Base-by-base conservation (phyloP, 2,113 vertebrate species). In the Miniopterus natalensis region DNA sequence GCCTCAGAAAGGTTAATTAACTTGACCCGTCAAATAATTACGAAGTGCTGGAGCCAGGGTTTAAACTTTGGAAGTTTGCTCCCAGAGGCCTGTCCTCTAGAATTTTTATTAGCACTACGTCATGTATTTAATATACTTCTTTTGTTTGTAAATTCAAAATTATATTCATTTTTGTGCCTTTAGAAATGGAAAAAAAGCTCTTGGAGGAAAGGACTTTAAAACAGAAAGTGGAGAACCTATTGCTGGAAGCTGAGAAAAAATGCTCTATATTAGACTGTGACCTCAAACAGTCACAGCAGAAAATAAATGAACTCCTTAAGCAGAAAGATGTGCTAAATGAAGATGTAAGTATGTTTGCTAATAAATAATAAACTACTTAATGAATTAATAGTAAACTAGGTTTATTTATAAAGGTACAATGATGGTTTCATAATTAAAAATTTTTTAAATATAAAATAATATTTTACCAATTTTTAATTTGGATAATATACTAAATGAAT, bases 181-280 rank as follows among this genome's bases (percentile, higher is more conserved):
- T 98, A 99, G 99, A 99, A 98, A 98, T 99, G 98, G 99, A 99
- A 97, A 99, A 99, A 98, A 99, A 99, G 94, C 99, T 99, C 94
- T 97, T 98, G 61, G 99, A 99, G 97, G 99, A 99, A 94, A 99
- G 99, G 92, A 96, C 98, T 45, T 98, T 99, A 66, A 99, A 99
- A 95, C 98, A 99, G 84, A 99, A 99, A 80, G 99, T 99, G 86
- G 99, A 99, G 97, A 99, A 99, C 98, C 97, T 98, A 25, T 97
- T 99, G 75, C 97, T 99, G 95, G 99, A 99, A 96, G 98, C 99
- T 96, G 99, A 99, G 98, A 99, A 99, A 95, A 99, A 98, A 87
- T 99, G 99, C 97, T 99, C 99, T 79, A 99, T 99, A 98, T 98
- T 99, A 96, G 99, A 99, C 98, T 99, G 99, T 20, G 99, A 99